Evolutionary conservation across 2,113 vertebrate species (phyloP), one percentile per base, ranked within the genome.

Genomic region (Ptilonorhynchus violaceus): DNA sequence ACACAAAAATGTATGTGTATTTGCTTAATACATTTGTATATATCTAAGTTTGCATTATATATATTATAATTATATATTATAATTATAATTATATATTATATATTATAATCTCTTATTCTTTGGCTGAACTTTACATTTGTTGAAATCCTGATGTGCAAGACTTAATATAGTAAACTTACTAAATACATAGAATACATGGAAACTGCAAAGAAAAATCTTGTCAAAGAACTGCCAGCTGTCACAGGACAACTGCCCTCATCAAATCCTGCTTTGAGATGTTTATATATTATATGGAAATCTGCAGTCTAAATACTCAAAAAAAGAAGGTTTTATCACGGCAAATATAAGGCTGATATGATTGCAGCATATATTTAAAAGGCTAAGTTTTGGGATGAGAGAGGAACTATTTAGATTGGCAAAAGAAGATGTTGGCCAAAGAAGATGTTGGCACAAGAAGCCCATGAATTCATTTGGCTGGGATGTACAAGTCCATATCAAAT

Each of bases 401-500:
- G 37, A 92, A 58, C n/a, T 88, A 55, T 88, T 93, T 95, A 77
- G n/a, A 28, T 67, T 95, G 94, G 78, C 75, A 88, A 46, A 92
- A 58, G 53, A 67, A 49, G 19, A 63, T 56, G 22, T 49, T 88
- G 85, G 89, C 56, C 88, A 46, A 92, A 58, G 53, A 67, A 49
- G 19, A 63, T 56, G 22, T 49, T 88, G 85, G 89, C 56, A 89
- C 44, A 75, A 55, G 79, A 79, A 84, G 23, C 17, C 44, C 33
- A 12, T 63, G 33, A 87, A 87, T 76, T 58, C 8, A 35, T 86
- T 90, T 91, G 39, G 11, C 47, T 81, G 69, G 69, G 63, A 68
- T 35, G 12, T 49, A 49, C 58, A 47, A 77, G 42, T 87, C 68
- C 75, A 13, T 52, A 84, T 74, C 60, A 89, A 78, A 67, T 77